phyloP scores from a whole-genome alignment of 2,113 vertebrate species.

The Passer montanus region DNA sequence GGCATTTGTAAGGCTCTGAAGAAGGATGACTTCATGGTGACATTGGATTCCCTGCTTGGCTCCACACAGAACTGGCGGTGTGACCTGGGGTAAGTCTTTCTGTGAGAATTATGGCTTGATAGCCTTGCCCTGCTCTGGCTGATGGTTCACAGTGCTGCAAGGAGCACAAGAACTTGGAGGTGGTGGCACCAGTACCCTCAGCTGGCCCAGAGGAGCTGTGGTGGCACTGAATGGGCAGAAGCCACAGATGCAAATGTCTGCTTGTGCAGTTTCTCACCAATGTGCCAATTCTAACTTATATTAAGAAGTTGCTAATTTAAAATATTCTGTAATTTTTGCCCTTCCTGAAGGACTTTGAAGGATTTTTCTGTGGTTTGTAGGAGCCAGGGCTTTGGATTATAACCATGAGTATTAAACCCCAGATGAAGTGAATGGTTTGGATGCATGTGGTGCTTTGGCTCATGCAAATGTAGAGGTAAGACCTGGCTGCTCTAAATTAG shows the following conservation, averaged over 20 bases:
- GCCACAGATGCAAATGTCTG: neutral
- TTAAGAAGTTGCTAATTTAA: neutral
- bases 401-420: neutral
- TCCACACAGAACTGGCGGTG: fast-evolving
- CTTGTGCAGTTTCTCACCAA: fast-evolving
- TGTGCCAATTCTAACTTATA: neutral
- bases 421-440: neutral
- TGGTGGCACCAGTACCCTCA: neutral
- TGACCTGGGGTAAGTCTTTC: neutral
- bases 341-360: neutral
- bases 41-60: neutral
- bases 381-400: neutral
- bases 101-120: neutral
- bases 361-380: neutral
- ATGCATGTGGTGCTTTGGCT: neutral
- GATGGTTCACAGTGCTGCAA: fast-evolving
- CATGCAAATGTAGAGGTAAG: neutral
- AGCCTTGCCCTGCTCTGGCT: neutral
- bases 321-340: neutral
- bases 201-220: neutral
- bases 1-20: neutral
- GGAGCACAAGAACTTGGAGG: fast-evolving
- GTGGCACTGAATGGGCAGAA: neutral
- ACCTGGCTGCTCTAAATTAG: neutral
- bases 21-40: neutral